Base-by-base conservation (phyloP, 2,797 vertebrate genomes). In the Monodelphis domestica region DNA sequence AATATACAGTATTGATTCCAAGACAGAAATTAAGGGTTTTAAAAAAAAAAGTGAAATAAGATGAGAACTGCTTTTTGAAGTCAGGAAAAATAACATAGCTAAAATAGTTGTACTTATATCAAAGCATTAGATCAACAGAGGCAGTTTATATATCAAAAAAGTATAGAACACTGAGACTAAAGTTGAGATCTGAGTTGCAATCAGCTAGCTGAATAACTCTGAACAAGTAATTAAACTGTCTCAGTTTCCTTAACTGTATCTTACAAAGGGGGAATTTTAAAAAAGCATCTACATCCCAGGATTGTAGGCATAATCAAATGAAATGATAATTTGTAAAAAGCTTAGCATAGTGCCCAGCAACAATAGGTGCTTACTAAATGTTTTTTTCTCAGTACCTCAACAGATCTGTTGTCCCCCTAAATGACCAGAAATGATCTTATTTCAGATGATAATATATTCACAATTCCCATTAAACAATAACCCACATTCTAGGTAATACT, bases 1-100 rank as follows among this genome's bases (percentile, higher is more conserved):
- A n/a, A n/a, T n/a, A n/a, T n/a, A n/a, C n/a, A n/a, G n/a, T n/a
- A n/a, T n/a, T n/a, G n/a, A n/a, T n/a, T n/a, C n/a, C n/a, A n/a
- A n/a, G n/a, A n/a, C n/a, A n/a, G n/a, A n/a, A n/a, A n/a, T n/a
- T n/a, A n/a, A n/a, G n/a, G n/a, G n/a, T n/a, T n/a, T n/a, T n/a
- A n/a, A n/a, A n/a, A n/a, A n/a, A n/a, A 95, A 95, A 92, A 96
- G 50, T 33, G 2, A 94, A 92, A 94, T 54, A 91, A 11, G 38
- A 2, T 84, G 50, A 63, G 50, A 53, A n/a, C 53, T 84, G 29
- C 89, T 88, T 88, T 93, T 90, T 89, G 78, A 89, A 53, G 57
- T 93, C 87, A 94, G 88, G 52, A n/a, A 45, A 56, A 4, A 10
- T 93, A 89, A 15, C 3, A 95, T 91, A 0, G 78, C 51, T 90